Base-by-base conservation (phyloP, 2,797 vertebrate genomes). In the Phataginus tetradactyla region DNA sequence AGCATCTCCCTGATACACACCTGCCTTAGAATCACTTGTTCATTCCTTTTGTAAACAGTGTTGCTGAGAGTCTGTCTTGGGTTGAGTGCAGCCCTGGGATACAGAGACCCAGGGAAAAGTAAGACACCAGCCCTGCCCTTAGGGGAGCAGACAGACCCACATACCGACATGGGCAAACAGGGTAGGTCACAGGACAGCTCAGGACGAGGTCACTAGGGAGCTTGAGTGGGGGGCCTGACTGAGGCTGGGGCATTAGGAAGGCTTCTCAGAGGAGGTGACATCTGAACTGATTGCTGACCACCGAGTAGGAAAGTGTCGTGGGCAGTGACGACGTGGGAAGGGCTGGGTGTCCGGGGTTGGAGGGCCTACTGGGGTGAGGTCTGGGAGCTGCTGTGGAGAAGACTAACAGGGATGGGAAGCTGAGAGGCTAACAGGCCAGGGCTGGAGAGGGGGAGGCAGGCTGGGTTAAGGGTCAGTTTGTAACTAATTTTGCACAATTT, bases 131-230 rank as follows among this genome's bases (percentile, higher is more conserved):
- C 23, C 61, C 72, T 39, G 12, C 32, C 34, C 37, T 39, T 4
- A 0, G 23, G 72, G 77, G 13, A 0, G 2, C 42, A 21, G 53
- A 18, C 86, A 57, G 57, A 63, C 13, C 86, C 2, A 0, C 1
- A 0, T 1, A 0, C 4, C 1, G 2, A 6, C 5, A 23, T n/a
- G 42, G 8, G 3, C 7, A 61, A 32, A 5, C 11, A 3, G 8
- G 21, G 21, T 10, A 34, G 27, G 23, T 23, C 11, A 13, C 2
- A 1, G 2, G 39, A 0, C 1, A 1, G 23, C 17, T 9, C 0
- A 8, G 5, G 53, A 34, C 14, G 12, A 1, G 25, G 25, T 9
- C 2, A 0, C 21, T 0, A 2, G 7, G 8, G 17, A 37, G 1
- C 2, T 13, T 27, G 68, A 55, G 39, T 27, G 18, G 13, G 68